Base-by-base conservation (phyloP, 2,888 invertebrate genomes). In the Drosophila rubida region DNA sequence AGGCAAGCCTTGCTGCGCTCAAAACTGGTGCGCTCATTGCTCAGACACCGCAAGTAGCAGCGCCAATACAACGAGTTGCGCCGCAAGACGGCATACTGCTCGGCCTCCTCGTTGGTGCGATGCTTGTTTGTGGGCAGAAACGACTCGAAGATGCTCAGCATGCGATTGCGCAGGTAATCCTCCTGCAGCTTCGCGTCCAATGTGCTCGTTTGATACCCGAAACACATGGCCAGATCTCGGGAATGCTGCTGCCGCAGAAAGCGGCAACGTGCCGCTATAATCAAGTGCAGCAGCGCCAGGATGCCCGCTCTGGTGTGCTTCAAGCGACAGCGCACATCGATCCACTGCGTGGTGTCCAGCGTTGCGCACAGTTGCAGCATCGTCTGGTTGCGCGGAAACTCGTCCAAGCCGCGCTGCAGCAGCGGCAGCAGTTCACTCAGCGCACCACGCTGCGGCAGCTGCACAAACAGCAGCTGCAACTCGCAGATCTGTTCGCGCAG, bases 321-420 rank as follows among this genome's bases (percentile, higher is more conserved):
- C 30, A 93, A 78, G 0, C 71, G 61, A 22, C 87, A 90, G 32
- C 93, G 93, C 35, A 94, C 83, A 85, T 93, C 93, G 93, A 94
- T 94, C 92, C 93, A 94, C 53, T 92, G 86, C 0, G 91, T 92
- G 23, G 90, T 80, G 2, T 32, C 32, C n/a, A 92, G 87, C 50
- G 88, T 92, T 32, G 92, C 91, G 82, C 89, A 92, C 72, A 90
- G 91, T 30, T 94, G 92, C 23, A 95, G 88, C 7, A 95, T 84
- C 62, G 92, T 93, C 51, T 94, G 90, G 90, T 95, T 95, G 65
- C 94, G 93, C 0, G 95, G 94, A 88, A 93, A 95, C 27, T 91
- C 91, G 6, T 88, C 79, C 1, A 94, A 84, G 0, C 93, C 93
- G 25, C 89, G 39, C 84, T 79, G 27, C 16, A 93, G 77, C 4